Conservation (phyloP, 2,797 vertebrate genomes). For the Chaetodon trifasciatus region DNA sequence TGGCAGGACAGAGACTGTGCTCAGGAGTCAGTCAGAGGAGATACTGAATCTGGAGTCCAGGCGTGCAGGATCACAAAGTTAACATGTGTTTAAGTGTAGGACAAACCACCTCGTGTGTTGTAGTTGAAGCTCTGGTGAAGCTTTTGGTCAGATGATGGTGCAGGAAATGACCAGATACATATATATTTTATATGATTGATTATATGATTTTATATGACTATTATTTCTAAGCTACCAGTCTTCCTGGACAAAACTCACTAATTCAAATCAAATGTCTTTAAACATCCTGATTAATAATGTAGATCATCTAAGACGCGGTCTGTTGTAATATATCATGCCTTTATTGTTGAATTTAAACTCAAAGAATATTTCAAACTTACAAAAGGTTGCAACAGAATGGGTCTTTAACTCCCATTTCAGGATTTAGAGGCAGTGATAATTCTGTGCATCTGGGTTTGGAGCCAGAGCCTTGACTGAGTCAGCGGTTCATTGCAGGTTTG, state of each 20-base stretch:
- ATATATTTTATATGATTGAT: too few species aligned
- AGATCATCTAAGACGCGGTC: neutral
- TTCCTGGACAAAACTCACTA: neutral
- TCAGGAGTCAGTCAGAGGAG: too few species aligned
- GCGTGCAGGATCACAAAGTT: neutral
- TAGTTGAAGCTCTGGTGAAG: neutral
- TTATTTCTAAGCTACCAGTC: neutral
- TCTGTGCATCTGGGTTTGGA: slow-evolving; percentile 46
- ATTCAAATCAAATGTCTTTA: neutral
- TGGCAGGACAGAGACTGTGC: too few species aligned
- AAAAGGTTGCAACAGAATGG: slow-evolving; percentile 20
- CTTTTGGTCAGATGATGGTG: neutral
- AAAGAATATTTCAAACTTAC: slow-evolving; percentile 22
- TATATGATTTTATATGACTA: too few species aligned
- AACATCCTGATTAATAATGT: neutral
- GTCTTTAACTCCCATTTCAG: slow-evolving; percentile 35
- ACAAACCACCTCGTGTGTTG: neutral
- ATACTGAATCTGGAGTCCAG: too few species aligned
- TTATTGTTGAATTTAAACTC: neutral
- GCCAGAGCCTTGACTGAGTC: slow-evolving; percentile 61
- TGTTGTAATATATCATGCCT: neutral
- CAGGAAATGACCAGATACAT: too few species aligned
- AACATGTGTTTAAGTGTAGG: neutral
- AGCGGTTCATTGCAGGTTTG: slow-evolving; percentile 62
- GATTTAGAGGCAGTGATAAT: slow-evolving; percentile 47